phyloP scores from a whole-genome alignment of 2,797 vertebrate species.

The Momotus momota region DNA sequence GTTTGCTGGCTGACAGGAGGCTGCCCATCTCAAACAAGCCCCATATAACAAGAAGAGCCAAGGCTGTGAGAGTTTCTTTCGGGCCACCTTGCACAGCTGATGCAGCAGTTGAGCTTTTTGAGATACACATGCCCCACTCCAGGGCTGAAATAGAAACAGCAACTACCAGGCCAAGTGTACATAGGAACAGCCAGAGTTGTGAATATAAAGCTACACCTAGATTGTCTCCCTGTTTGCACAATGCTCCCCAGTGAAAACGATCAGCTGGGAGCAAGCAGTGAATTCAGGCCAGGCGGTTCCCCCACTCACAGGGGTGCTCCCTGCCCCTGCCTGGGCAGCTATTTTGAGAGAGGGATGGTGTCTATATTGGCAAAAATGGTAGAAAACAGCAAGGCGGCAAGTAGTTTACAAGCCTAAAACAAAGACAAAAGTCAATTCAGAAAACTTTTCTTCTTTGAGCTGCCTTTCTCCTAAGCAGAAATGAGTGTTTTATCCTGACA shows the following conservation, averaged over 20 bases:
- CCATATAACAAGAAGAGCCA: background rate
- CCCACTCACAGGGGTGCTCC: background rate
- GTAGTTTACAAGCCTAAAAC: background rate
- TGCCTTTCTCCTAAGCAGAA: background rate
- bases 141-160: background rate
- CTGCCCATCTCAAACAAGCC: background rate
- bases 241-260: background rate
- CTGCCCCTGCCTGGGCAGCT: background rate
- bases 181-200: background rate
- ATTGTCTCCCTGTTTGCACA: background rate
- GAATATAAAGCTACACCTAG: background rate
- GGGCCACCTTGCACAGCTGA: background rate
- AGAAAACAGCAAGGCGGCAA: background rate
- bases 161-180: background rate
- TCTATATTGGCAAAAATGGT: background rate
- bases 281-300: background rate
- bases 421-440: background rate
- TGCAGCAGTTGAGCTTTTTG: background rate
- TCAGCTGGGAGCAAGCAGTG: background rate
- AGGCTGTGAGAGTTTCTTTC: background rate
- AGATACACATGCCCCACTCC: background rate
- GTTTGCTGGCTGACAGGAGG: background rate
- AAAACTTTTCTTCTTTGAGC: background rate
- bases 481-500: background rate
- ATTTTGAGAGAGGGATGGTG: background rate